phyloP scores from a whole-genome alignment of 1,140 invertebrate genomes.

The Pseudobourletiella spinata region DNA sequence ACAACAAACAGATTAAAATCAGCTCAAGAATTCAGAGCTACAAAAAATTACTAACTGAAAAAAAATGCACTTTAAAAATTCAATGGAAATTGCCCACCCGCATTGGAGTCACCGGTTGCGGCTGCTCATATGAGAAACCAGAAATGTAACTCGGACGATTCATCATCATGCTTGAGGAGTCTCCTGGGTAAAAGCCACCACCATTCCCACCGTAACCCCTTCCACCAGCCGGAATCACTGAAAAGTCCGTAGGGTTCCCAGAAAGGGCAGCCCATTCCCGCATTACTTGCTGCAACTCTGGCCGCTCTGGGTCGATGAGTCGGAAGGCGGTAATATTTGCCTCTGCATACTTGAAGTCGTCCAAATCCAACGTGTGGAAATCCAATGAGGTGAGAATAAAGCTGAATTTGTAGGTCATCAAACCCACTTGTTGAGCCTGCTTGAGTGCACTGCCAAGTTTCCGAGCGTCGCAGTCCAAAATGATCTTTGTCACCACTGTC shows the following conservation, averaged over 20 bases:
- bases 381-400: slow-evolving; percentile 73
- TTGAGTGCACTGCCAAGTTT: slow-evolving; percentile 57
- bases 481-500: slow-evolving; percentile 58
- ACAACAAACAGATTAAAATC: too few relatives aligned
- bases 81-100: too few relatives aligned
- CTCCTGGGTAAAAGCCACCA: background rate
- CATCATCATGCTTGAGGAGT: too few relatives aligned
- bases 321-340: slow-evolving; percentile 87
- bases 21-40: too few relatives aligned
- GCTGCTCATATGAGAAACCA: too few relatives aligned
- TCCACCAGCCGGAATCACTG: background rate
- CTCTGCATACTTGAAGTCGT: slow-evolving; percentile 86
- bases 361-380: slow-evolving; percentile 77
- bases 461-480: slow-evolving; percentile 63
- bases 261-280: slow-evolving; percentile 77
- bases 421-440: slow-evolving; percentile 73
- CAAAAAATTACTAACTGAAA: too few relatives aligned
- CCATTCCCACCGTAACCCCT: background rate
- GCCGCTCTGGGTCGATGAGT: slow-evolving; percentile 65
- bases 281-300: slow-evolving; percentile 63
- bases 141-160: too few relatives aligned
- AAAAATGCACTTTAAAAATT: too few relatives aligned
- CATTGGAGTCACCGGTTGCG: too few relatives aligned
- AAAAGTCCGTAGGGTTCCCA: background rate
- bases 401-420: slow-evolving; percentile 64